Evolutionary conservation across 2,113 vertebrate species (phyloP).

Genomic region (Oreochromis spilurus): DNA sequence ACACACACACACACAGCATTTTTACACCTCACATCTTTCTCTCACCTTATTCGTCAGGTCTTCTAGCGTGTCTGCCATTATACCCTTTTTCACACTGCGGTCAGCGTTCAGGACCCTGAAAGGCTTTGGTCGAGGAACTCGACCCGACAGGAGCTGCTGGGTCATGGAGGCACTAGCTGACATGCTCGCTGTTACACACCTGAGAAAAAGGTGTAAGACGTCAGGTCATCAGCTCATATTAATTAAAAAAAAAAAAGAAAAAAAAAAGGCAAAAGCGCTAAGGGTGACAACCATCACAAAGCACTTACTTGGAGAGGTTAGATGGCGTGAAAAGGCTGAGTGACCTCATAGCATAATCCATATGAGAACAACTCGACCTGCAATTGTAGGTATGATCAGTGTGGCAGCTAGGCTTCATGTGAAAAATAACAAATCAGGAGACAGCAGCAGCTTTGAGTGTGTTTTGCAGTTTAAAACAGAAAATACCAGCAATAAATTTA

Average conservation of each 20-base stretch:
- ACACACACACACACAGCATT: neutral
- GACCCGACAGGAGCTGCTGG: conserved; percentile 76
- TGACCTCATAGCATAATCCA: conserved; percentile 83
- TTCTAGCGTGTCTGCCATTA: conserved; percentile 69
- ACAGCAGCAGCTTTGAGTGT: neutral
- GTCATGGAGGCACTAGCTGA: conserved; percentile 80
- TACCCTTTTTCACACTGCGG: conserved; percentile 73
- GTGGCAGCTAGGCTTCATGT: neutral
- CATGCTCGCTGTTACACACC: conserved; percentile 76
- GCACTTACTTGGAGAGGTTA: conserved; percentile 79
- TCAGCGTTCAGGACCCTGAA: conserved; percentile 81
- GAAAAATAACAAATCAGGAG: neutral
- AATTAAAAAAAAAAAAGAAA: neutral
- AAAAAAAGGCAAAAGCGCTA: neutral
- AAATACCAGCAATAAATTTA: neutral
- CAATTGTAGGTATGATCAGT: neutral
- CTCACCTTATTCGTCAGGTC: conserved; percentile 85
- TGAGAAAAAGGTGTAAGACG: conserved; percentile 14
- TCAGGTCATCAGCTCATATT: neutral
- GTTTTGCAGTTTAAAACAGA: neutral
- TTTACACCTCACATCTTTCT: neutral
- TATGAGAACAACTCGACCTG: conserved; percentile 31
- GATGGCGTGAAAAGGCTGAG: conserved; percentile 74
- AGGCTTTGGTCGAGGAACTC: conserved; percentile 62
- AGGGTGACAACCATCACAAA: neutral